Base-by-base conservation (phyloP, 2,113 vertebrate genomes). In the Callionymus lyra region DNA sequence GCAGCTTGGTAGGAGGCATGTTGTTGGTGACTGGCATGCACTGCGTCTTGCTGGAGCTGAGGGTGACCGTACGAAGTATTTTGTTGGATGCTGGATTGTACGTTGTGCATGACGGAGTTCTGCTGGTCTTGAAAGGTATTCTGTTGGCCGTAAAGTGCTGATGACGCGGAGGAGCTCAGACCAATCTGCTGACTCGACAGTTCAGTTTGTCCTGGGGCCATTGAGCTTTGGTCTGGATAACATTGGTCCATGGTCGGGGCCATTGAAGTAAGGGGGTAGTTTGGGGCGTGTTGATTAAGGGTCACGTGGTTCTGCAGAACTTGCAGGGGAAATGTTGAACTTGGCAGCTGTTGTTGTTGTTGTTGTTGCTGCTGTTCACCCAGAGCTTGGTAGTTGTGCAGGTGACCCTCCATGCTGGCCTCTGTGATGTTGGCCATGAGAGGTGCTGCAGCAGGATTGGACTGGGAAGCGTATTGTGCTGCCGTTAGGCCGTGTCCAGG, bases 341-440 rank as follows among this genome's bases (percentile, higher is more conserved):
- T 27, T 27, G 4, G 4, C 8, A 27, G 8, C 21, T 27, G 21
- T 8, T 27, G 21, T 27, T n/a, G n/a, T n/a, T n/a, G n/a, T n/a
- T n/a, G n/a, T n/a, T n/a, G n/a, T 55, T 68, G 67, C 16, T 72
- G 68, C 35, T 74, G 76, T 27, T 56, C 47, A 59, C 16, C 44
- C 19, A 50, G 53, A 43, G 39, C 42, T 16, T 45, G 19, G 40
- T 53, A 1, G 78, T 53, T 34, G 68, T 82, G 57, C 0, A 13
- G 11, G 43, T 10, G n/a, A 17, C 34, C 44, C 44, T 0, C 83
- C 66, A 36, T 90, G 85, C 39, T 81, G 89, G 55, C 21, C 21
- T 27, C 21, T 5, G 21, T 8, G 21, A 76, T 85, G 62, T 50
- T 61, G 75, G 61, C 68, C 86, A 56, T 1, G 58, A 34, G 59